A percentile compares a stretch with the other conserved stretches of the same genome.
These are phyloP conservation scores for Heliconius sara DNA, from an alignment of 2,888 invertebrate species.

Conservation along the genomic window DNA sequence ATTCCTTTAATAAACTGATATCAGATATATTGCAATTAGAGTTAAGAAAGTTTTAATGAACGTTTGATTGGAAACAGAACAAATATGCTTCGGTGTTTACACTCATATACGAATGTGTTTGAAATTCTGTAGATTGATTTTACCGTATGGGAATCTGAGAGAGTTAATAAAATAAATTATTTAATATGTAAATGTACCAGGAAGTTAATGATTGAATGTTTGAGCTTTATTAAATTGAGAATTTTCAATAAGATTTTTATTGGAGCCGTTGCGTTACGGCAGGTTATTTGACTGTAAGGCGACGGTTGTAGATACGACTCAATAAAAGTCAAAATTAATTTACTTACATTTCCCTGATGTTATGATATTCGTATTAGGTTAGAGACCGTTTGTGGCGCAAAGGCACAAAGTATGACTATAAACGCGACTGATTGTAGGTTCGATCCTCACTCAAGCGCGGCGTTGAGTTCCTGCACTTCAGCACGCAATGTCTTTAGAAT, in stretches of 20 bases:
- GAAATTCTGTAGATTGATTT: conserved; percentile 44
- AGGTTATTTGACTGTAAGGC: background rate
- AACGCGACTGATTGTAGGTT: no score
- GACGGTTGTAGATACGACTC: background rate
- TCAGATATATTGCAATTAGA: conserved; percentile 60
- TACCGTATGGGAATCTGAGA: background rate
- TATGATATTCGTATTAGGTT: no score
- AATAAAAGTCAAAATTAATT: background rate
- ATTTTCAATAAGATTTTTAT: background rate
- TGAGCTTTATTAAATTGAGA: background rate
- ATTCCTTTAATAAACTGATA: conserved; percentile 47
- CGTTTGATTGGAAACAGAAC: conserved; percentile 55
- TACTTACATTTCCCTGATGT: no score
- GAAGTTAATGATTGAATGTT: background rate
- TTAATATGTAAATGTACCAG: background rate
- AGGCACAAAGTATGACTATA: no score
- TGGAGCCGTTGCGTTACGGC: background rate
- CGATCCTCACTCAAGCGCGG: no score
- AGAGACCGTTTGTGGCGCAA: no score
- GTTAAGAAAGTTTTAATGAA: conserved; percentile 70
- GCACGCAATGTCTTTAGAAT: no score
- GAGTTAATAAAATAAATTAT: background rate
- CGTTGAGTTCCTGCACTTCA: no score
- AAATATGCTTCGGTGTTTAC: conserved; percentile 47
- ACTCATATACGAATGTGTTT: conserved; percentile 30